These are phyloP conservation scores for Drepanosiphum platanoidis DNA, from an alignment of 2,888 invertebrate genomes.

Conservation along the genomic window DNA sequence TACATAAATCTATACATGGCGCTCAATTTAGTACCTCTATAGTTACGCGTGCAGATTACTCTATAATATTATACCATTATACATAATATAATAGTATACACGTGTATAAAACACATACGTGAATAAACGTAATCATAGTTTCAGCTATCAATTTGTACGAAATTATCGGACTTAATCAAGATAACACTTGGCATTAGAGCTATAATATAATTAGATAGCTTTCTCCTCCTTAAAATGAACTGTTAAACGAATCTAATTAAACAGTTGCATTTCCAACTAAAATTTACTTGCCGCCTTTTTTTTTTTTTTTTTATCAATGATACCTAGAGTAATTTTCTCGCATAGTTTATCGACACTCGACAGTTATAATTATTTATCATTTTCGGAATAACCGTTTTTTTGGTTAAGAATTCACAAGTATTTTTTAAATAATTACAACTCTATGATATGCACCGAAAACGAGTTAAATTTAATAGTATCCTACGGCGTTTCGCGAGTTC, in stretches of 20 bases:
- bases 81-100: background rate
- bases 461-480: background rate
- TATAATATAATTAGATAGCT: conserved; percentile 6
- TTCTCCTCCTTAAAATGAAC: background rate
- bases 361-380: background rate
- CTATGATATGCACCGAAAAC: background rate
- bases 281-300: background rate
- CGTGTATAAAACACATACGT: background rate
- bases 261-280: background rate
- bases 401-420: background rate
- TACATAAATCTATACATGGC: background rate
- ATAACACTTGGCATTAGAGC: conserved; percentile 1
- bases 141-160: conserved; percentile 22
- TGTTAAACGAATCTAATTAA: conserved; percentile 1
- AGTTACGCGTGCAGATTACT: background rate
- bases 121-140: background rate
- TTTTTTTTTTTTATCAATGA: background rate
- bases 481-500: conserved; percentile 6
- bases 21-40: background rate
- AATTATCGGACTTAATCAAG: conserved; percentile 26
- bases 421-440: background rate
- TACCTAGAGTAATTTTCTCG: no score
- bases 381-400: background rate
- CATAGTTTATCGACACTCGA: background rate
- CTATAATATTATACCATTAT: background rate